Evolutionary conservation across 2,888 invertebrate species (phyloP), one percentile per base, ranked within the genome.

Genomic region (Brenthis hecate): DNA sequence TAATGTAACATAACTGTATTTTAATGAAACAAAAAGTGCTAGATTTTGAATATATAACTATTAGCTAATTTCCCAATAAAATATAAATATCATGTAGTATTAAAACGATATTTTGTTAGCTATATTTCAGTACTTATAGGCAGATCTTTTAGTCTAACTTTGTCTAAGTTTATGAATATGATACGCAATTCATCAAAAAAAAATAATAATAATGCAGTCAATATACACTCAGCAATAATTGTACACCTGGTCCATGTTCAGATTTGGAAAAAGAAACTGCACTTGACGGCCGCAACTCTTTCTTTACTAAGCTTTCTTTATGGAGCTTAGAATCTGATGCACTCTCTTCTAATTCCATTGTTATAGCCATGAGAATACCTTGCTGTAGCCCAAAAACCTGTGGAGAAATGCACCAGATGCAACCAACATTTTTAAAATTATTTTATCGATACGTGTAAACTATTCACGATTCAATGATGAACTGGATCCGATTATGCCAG

Each of bases 251-350:
- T 58, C 86, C 91, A 86, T 90, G 84, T 74, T 92, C 92, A 69
- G 92, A 92, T 75, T 87, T 91, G 64, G 91, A 89, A 68, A 88
- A 77, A 48, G 92, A 92, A 62, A 90, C 83, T 71, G 90, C 90
- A 78, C 92, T 92, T 23, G 84, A 80, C 47, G 92, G 92, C 51
- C 92, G 82, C 68, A 92, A 74, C 60, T 92, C 91, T 74, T 89
- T 92, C 75, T 91, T 92, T 50, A 79, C 75, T 13, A 82, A 78
- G 78, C 89, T 91, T 70, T 91, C 91, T 76, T 88, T 91, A 73
- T 87, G 91, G 71, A 92, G 81, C 78, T 92, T 92, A 28, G 92
- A 92, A 83, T 92, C 92, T 72, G 92, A 92, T 53, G 77, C 88
- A 78, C 86, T 90, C 81, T 91, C 92, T 78, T 88, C 91, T 66